Base-by-base conservation (phyloP, 2,113 vertebrate species). In the Strigops habroptila region DNA sequence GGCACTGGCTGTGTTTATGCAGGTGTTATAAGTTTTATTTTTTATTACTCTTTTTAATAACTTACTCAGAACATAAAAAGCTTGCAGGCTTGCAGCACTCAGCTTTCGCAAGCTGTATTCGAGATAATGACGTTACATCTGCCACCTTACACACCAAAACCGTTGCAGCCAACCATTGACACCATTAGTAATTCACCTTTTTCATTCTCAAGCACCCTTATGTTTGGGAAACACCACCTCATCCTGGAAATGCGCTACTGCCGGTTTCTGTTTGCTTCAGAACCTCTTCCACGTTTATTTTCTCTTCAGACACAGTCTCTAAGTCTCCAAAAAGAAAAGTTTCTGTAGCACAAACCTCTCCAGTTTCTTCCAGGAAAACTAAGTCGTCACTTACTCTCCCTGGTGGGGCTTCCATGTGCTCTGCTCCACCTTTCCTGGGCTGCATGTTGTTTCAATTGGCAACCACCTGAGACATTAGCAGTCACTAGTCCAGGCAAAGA, bases 31-130 rank as follows among this genome's bases (percentile, higher is more conserved):
- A 71, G 68, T 46, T 82, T 63, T 3, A 10, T 12, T 17, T 59
- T 81, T 92, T 64, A 91, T 68, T 91, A 60, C 16, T 14, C 18
- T 75, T 86, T 39, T 86, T 75, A 92, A 43, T 75, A 92, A 84
- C 69, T 75, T 82, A 6, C 12, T 92, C 49, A 48, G 65, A 84
- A 71, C 3, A 4, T 3, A 22, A 0, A 12, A 69, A 46, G 67
- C 57, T 68, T 51, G n/a, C 25, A 69, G 63, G 24, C 43, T 68
- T 49, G 41, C 25, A 21, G 60, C 35, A 44, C 39, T 84, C 73
- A 35, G 69, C 51, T 67, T 64, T 93, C 65, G 35, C 69, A 77
- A 52, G 35, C 10, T 14, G 22, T 8, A 14, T n/a, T 60, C 43
- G 19, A 64, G 57, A 18, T 16, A 39, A 77, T 9, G 55, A 48